phyloP scores from a whole-genome alignment of 2,797 vertebrate genomes.

The Phyllotis vaccarum region DNA sequence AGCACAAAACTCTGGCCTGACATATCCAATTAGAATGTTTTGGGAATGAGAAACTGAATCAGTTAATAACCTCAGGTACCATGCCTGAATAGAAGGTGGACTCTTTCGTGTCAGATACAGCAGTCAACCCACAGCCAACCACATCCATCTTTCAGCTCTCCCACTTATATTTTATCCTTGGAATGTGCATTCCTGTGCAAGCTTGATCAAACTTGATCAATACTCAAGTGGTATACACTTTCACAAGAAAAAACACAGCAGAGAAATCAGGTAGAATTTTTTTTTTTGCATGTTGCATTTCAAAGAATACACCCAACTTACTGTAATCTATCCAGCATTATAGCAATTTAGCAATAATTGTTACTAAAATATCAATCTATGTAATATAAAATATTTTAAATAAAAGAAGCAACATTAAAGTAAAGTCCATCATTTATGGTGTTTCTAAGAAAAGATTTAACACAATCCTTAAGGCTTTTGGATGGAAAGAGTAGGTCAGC shows the following conservation, averaged over 20 bases:
- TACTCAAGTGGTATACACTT: neutral
- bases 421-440: neutral
- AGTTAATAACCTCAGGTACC: neutral
- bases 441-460: conserved; percentile 1
- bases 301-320: conserved; percentile 28
- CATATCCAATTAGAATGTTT: neutral
- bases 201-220: neutral
- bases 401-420: neutral
- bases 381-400: neutral
- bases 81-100: neutral
- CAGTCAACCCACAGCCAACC: neutral
- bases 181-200: neutral
- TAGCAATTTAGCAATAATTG: neutral
- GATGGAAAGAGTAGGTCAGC: neutral
- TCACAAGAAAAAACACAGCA: neutral
- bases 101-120: neutral
- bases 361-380: neutral
- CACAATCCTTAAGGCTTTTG: neutral
- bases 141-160: neutral
- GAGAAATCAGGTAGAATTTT: neutral
- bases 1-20: neutral
- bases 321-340: neutral
- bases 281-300: neutral
- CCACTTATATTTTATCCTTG: neutral
- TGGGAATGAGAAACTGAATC: neutral